Base-by-base conservation (phyloP, 2,888 invertebrate genomes). In the Drosophila histrio region DNA sequence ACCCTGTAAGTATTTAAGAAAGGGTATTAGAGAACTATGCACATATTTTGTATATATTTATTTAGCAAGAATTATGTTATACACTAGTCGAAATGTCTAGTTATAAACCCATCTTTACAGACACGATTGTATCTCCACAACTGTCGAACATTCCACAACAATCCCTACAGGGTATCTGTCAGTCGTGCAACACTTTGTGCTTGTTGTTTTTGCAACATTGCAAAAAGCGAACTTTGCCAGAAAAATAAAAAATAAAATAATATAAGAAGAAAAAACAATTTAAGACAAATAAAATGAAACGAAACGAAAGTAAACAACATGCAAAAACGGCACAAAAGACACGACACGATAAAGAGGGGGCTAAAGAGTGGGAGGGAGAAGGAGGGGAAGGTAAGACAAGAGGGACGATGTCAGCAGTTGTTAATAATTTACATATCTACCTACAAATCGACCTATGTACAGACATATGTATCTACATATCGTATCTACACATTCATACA, bases 371-470 rank as follows among this genome's bases (percentile, higher is more conserved):
- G 0, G 21, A 3, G 28, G 15, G 15, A 1, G 30, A 9, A 8
- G 4, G 0, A 8, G 13, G 30, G 19, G 21, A 21, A 26, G 39
- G 39, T 28, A 21, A n/a, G 52, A 22, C 39, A 19, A 38, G 50
- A 38, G 56, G 61, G 54, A 61, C 75, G 54, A 65, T 80, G 87
- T 83, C 82, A 83, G 87, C 82, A 77, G 50, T 72, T 54, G 70
- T 68, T 64, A 46, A 53, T 68, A 32, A 60, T 54, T 67, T 64
- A 58, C 56, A 61, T 66, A 56, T 68, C 28, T 59, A 49, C 17
- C 49, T 43, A 62, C 44, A 57, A 52, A 44, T 66, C 49, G 61
- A 72, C 47, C 56, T 53, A 72, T 61, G 57, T 56, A 38, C 30
- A 41, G n/a, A 60, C 13, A 17, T 13, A 50, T 36, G 28, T 32